Evolutionary conservation across 2,113 vertebrate genomes (phyloP).

Genomic region (Sus scrofa): DNA sequence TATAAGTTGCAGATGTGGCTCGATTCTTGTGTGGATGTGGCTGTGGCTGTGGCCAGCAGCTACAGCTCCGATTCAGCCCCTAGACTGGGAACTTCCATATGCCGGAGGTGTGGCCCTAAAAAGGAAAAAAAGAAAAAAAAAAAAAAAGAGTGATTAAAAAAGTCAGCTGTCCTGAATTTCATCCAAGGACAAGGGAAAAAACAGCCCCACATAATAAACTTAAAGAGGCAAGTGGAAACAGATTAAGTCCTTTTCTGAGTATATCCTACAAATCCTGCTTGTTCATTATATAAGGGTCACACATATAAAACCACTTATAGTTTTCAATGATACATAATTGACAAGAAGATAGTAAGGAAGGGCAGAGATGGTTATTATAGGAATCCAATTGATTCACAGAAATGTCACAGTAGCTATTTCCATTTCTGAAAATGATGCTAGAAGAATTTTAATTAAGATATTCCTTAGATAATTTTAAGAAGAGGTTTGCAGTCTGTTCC

Average conservation of each 20-base stretch:
- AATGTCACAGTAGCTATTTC: conserved; percentile 61
- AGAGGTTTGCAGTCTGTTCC: conserved; percentile 58
- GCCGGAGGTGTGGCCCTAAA: too few relatives aligned
- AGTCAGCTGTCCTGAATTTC: conserved; percentile 9
- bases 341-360: neutral
- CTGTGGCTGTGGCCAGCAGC: too few relatives aligned
- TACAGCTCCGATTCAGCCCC: too few relatives aligned
- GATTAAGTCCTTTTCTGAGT: conserved; percentile 23
- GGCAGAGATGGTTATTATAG: neutral
- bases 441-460: conserved; percentile 68
- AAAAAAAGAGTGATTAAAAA: too few relatives aligned
- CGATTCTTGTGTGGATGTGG: too few relatives aligned
- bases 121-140: too few relatives aligned
- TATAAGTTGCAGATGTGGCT: too few relatives aligned
- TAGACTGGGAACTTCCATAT: too few relatives aligned
- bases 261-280: neutral
- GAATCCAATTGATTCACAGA: conserved; percentile 25
- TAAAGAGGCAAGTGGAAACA: neutral
- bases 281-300: neutral
- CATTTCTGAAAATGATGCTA: conserved; percentile 60
- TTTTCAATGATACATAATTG: neutral
- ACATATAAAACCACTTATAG: neutral
- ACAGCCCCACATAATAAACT: neutral
- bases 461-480: conserved; percentile 62
- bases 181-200: conserved; percentile 20